Conservation (phyloP, 1,140 invertebrate species). For the Monomorium pharaonis region DNA sequence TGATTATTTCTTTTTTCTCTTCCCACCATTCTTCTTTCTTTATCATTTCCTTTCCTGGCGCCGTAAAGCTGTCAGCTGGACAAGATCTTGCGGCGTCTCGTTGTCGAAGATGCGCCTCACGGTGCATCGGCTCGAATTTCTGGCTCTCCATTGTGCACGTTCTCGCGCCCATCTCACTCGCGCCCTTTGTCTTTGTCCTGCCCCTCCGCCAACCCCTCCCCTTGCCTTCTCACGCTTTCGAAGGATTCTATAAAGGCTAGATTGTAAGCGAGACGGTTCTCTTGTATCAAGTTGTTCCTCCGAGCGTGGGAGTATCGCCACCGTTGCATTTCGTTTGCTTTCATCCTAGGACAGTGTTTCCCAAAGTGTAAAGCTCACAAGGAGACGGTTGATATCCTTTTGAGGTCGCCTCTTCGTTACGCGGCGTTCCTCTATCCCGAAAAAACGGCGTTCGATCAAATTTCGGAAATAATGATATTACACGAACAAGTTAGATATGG, state of each 20-base stretch:
- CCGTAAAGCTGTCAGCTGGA: slow-evolving; percentile 54
- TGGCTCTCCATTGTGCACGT: slow-evolving; percentile 78
- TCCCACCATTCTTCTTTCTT: neutral
- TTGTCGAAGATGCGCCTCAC: slow-evolving; percentile 68
- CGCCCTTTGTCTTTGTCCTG: slow-evolving; percentile 45
- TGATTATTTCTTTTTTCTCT: neutral
- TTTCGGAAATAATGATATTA: neutral
- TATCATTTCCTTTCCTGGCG: slow-evolving; percentile 17
- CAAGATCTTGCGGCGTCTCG: slow-evolving; percentile 64
- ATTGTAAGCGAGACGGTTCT: slow-evolving; percentile 80
- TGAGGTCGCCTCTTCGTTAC: slow-evolving; percentile 16
- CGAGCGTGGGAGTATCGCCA: slow-evolving; percentile 71
- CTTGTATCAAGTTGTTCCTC: slow-evolving; percentile 78
- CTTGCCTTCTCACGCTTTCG: slow-evolving; percentile 50
- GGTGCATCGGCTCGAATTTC: slow-evolving; percentile 78
- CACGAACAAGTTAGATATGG: too few species aligned
- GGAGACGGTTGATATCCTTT: neutral
- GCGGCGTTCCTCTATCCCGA: neutral
- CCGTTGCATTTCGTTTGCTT: slow-evolving; percentile 56
- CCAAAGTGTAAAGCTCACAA: slow-evolving; percentile 54
- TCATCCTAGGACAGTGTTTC: slow-evolving; percentile 70
- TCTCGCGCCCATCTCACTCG: slow-evolving; percentile 51
- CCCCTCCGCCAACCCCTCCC: slow-evolving; percentile 26
- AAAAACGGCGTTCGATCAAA: neutral
- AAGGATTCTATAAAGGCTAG: slow-evolving; percentile 77